These are phyloP conservation scores for Sinocyclocheilus grahami DNA, from an alignment of 2,113 vertebrate species.

Conservation along the genomic window DNA sequence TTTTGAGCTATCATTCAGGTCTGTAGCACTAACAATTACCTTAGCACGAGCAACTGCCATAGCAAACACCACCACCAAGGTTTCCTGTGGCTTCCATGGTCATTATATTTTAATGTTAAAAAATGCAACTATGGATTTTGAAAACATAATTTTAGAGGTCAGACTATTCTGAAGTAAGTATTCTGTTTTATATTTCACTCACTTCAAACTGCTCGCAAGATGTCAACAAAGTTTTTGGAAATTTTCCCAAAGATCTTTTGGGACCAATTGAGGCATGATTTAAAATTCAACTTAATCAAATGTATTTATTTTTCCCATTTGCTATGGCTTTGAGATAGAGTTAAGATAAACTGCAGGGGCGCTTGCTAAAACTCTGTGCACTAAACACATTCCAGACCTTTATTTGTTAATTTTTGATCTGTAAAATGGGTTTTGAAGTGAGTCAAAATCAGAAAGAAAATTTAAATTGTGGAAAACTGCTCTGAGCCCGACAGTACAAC, in stretches of 20 bases:
- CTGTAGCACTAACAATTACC: neutral
- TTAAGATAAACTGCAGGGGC: conserved; percentile 19
- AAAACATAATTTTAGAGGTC: conserved; percentile 43
- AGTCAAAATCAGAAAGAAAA: neutral
- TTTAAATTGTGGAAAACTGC: neutral
- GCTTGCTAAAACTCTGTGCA: neutral
- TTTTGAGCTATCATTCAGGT: neutral
- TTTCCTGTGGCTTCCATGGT: neutral
- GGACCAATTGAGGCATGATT: conserved; percentile 17
- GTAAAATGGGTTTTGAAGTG: conserved; percentile 2
- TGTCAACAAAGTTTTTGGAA: conserved; percentile 5
- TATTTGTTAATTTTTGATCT: conserved; percentile 18
- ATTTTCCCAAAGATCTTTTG: neutral
- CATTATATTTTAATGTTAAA: conserved; percentile 11
- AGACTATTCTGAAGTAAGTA: neutral
- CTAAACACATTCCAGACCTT: neutral
- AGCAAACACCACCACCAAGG: neutral
- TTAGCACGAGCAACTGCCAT: neutral
- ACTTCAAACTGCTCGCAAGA: neutral
- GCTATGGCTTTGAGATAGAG: conserved; percentile 38
- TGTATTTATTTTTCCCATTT: conserved; percentile 27
- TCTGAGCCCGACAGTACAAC: neutral
- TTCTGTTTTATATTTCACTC: neutral
- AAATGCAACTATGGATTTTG: conserved; percentile 71
- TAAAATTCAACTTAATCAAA: conserved; percentile 41